Evolutionary conservation across 2,113 vertebrate species (phyloP).

Genomic region (Willisornis vidua): DNA sequence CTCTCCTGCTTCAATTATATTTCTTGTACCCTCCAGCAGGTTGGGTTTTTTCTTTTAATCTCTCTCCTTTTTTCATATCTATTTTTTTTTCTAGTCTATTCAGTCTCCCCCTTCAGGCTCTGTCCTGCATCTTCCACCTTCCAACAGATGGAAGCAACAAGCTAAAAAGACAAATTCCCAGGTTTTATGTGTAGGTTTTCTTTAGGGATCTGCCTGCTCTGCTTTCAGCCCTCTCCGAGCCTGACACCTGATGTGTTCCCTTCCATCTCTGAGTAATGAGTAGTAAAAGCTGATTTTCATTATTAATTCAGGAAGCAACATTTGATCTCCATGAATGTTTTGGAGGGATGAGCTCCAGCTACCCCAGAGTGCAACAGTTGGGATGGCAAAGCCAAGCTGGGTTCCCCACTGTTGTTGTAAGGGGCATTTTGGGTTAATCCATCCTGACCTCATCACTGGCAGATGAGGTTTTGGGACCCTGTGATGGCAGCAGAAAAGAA

Average conservation of each 20-base stretch:
- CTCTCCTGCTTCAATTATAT: background rate
- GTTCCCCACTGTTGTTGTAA: background rate
- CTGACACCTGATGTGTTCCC: rapidly evolving
- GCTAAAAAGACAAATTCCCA: background rate
- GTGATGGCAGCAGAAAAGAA: background rate
- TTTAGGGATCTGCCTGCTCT: background rate
- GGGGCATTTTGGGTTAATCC: background rate
- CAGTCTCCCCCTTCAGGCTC: background rate
- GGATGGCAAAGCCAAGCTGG: background rate
- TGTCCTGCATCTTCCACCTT: background rate
- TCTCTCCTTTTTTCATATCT: background rate
- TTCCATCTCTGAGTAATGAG: background rate
- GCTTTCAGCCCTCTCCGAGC: background rate
- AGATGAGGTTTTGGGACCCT: background rate
- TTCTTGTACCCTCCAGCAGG: conserved; percentile 4
- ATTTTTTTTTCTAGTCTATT: background rate
- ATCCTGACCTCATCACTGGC: background rate
- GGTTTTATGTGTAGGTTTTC: background rate
- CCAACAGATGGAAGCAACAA: background rate
- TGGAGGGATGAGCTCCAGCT: background rate
- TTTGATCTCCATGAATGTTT: rapidly evolving
- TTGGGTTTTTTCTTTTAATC: background rate
- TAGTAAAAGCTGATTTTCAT: background rate
- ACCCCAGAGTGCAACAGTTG: background rate
- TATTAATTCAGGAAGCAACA: background rate